These are phyloP conservation scores for Drosophila tsacasi DNA, from an alignment of 1,140 invertebrate species.

Conservation along the genomic window DNA sequence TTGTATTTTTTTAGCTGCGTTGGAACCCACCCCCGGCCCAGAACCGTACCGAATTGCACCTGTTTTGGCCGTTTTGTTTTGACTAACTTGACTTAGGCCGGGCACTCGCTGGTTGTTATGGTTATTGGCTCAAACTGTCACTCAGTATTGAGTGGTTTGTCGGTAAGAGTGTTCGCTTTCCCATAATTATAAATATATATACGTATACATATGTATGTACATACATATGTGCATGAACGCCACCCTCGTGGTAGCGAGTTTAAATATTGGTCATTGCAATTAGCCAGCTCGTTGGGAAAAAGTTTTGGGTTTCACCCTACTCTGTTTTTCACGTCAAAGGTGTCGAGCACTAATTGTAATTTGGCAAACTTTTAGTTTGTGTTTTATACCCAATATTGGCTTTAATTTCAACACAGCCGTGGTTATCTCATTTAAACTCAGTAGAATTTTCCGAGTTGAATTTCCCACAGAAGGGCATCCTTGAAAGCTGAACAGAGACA, in stretches of 20 bases:
- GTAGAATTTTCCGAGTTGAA: neutral
- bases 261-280: constrained; percentile 79
- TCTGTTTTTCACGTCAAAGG: neutral
- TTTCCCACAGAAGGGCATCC: constrained; percentile 10
- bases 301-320: constrained; percentile 55
- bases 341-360: constrained; percentile 17
- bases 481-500: neutral
- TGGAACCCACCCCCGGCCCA: constrained; percentile 49
- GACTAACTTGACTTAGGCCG: constrained; percentile 68
- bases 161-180: constrained; percentile 46
- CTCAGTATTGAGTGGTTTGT: constrained; percentile 47
- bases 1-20: constrained; percentile 17
- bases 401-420: neutral
- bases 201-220: no score
- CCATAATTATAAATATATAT: constrained; percentile 63
- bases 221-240: constrained; percentile 26
- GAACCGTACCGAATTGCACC: constrained; percentile 52
- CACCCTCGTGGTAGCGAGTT: constrained; percentile 52
- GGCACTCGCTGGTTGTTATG: constrained; percentile 69
- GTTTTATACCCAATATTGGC: constrained; percentile 12
- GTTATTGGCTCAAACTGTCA: constrained; percentile 62
- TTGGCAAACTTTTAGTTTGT: neutral
- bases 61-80: constrained; percentile 76
- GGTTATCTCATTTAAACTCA: neutral
- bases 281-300: constrained; percentile 50